Conservation (phyloP, 2,113 vertebrate species). For the Crotophaga sulcirostris region DNA sequence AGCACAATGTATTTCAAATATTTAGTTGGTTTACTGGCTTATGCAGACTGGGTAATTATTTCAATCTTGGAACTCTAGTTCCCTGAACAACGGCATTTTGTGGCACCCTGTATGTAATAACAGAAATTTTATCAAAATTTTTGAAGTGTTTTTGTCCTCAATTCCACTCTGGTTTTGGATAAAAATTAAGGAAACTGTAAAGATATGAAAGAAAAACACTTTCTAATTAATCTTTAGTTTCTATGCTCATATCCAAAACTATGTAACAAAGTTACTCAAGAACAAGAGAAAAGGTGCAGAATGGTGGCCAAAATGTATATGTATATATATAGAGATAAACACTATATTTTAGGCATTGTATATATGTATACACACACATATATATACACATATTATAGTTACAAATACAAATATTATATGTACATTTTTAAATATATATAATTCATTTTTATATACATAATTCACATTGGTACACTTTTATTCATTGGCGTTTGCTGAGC, state of each 20-base stretch:
- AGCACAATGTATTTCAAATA: conserved; percentile 25
- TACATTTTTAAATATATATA: not conserved
- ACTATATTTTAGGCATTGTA: not conserved
- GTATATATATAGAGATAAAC: fast-evolving
- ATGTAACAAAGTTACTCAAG: not conserved
- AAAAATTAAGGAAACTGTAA: not conserved
- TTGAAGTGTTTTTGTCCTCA: not conserved
- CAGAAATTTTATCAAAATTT: not conserved
- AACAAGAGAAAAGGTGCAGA: not conserved
- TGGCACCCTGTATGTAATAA: not conserved
- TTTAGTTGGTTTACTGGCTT: not conserved
- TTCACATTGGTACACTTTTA: not conserved
- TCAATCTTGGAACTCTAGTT: not conserved
- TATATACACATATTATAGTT: not conserved
- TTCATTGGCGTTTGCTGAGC: not conserved
- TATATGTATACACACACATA: fast-evolving
- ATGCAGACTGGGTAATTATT: conserved; percentile 1
- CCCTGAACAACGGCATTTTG: not conserved
- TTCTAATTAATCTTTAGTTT: not conserved
- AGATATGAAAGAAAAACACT: not conserved
- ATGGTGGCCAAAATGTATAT: not conserved
- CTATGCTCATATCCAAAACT: not conserved
- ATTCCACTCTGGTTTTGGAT: not conserved
- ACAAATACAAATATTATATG: no score
- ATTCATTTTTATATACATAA: not conserved